Conservation (phyloP, 1,140 invertebrate genomes). For the Drosophila yakuba region DNA sequence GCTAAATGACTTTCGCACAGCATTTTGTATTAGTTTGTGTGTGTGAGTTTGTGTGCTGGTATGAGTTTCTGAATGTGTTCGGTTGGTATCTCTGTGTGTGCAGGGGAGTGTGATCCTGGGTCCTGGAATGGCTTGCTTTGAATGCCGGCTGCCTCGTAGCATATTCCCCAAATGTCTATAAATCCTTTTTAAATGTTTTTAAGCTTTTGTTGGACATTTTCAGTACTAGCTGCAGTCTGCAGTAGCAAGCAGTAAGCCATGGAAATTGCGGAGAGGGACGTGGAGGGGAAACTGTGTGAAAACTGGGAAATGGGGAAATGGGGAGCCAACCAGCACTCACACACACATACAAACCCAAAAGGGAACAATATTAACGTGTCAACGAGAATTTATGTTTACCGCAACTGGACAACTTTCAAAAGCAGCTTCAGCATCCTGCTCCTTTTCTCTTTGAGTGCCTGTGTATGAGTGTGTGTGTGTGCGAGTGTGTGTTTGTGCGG, state of each 20-base stretch:
- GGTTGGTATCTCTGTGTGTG: conserved; percentile 11
- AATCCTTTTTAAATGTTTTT: conserved; percentile 84
- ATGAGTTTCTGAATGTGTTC: neutral
- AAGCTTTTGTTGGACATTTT: conserved; percentile 83
- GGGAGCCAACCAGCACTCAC: conserved; percentile 3
- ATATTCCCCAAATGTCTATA: conserved; percentile 84
- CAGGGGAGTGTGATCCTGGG: conserved; percentile 26
- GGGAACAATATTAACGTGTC: conserved; percentile 83
- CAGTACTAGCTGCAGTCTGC: conserved; percentile 52
- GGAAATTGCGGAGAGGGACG: neutral
- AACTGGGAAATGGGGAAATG: neutral
- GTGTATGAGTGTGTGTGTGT: conserved; percentile 17
- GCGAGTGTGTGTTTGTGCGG: conserved; percentile 42
- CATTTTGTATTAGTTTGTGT: conserved; percentile 10
- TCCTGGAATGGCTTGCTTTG: conserved; percentile 47
- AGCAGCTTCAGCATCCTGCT: conserved; percentile 70
- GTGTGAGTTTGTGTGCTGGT: conserved; percentile 3
- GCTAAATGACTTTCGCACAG: conserved; percentile 78
- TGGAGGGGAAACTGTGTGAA: neutral
- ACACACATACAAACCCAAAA: conserved; percentile 68
- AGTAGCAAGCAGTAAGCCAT: conserved; percentile 29
- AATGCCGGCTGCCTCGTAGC: conserved; percentile 56
- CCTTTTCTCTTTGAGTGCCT: conserved; percentile 4
- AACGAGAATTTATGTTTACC: conserved; percentile 84
- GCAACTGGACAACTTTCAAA: conserved; percentile 83